Percentiles rank a stretch among this genome's conserved stretches.
Evolutionary conservation across 1,140 invertebrate species (phyloP).

Genomic region (Calephelis nemesis): DNA sequence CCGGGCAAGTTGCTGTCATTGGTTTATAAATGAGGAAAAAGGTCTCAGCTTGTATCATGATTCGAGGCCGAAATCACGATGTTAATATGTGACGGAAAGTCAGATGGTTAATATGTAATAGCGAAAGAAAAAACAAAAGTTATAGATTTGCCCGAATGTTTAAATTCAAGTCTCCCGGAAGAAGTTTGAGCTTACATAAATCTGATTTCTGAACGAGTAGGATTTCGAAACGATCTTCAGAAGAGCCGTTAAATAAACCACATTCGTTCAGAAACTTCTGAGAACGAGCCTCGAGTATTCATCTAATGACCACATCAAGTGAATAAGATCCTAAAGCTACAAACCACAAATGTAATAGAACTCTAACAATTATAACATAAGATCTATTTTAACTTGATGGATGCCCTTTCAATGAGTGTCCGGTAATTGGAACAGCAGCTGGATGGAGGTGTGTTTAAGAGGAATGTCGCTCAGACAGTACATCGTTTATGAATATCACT

Average conservation of each 20-base stretch:
- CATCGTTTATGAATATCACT: slow-evolving; percentile 1
- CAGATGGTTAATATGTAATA: neutral
- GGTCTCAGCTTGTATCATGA: too few relatives aligned
- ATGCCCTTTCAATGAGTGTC: slow-evolving; percentile 3
- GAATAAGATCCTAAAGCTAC: slow-evolving; percentile 26
- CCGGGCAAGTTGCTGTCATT: too few relatives aligned
- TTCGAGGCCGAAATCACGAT: too few relatives aligned
- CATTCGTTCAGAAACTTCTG: slow-evolving; percentile 57
- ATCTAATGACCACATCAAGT: slow-evolving; percentile 43
- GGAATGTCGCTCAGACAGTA: neutral
- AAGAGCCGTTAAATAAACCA: slow-evolving; percentile 60
- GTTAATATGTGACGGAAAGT: too few relatives aligned
- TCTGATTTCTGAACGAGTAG: slow-evolving; percentile 26
- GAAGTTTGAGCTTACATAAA: slow-evolving; percentile 27
- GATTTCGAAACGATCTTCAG: slow-evolving; percentile 52
- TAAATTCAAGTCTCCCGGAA: neutral
- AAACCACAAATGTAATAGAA: neutral
- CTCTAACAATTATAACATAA: neutral
- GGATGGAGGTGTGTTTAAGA: neutral
- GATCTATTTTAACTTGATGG: slow-evolving; percentile 2
- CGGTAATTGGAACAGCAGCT: slow-evolving; percentile 14
- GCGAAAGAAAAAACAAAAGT: neutral
- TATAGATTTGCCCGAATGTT: neutral
- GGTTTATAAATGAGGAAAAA: too few relatives aligned
- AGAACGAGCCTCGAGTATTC: slow-evolving; percentile 43